These are phyloP conservation scores for Hydropsyche betteni DNA, from an alignment of 2,888 invertebrate genomes.

Conservation along the genomic window DNA sequence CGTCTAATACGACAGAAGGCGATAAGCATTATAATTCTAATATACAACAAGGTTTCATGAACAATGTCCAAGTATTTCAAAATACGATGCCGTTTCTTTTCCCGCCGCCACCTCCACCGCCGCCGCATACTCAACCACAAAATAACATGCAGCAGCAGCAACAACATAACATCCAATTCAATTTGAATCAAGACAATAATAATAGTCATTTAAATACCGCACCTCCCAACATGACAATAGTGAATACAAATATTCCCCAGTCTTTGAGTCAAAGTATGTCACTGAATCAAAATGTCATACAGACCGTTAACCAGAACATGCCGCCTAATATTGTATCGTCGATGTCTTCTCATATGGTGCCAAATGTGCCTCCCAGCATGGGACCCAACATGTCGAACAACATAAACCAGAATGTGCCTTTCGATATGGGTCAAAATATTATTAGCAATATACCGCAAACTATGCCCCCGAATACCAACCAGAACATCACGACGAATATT, in stretches of 20 bases:
- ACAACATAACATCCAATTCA: slow-evolving; percentile 41
- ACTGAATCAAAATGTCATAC: slow-evolving; percentile 33
- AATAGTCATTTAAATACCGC: slow-evolving; percentile 15
- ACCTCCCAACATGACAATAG: slow-evolving; percentile 37
- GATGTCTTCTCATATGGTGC: slow-evolving; percentile 15
- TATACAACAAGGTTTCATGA: slow-evolving; percentile 45
- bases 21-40: slow-evolving; percentile 43
- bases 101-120: slow-evolving; percentile 46
- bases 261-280: slow-evolving; percentile 19
- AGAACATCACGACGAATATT: slow-evolving; percentile 8
- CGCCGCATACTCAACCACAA: slow-evolving; percentile 37
- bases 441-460: slow-evolving; percentile 32
- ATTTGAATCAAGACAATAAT: slow-evolving; percentile 35
- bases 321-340: slow-evolving; percentile 37
- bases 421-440: slow-evolving; percentile 44
- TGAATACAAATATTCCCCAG: slow-evolving; percentile 25
- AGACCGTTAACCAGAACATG: slow-evolving; percentile 24
- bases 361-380: slow-evolving; percentile 32
- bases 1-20: slow-evolving; percentile 29
- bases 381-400: slow-evolving; percentile 40
- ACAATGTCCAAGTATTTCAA: slow-evolving; percentile 44
- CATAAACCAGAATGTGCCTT: slow-evolving; percentile 39
- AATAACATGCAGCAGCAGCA: slow-evolving; percentile 37
- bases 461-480: slow-evolving; percentile 12
- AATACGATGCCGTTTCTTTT: slow-evolving; percentile 48